Evolutionary conservation across 1,140 invertebrate genomes (phyloP), one percentile per base, ranked within the genome.

Genomic region (Drepana arcuata): DNA sequence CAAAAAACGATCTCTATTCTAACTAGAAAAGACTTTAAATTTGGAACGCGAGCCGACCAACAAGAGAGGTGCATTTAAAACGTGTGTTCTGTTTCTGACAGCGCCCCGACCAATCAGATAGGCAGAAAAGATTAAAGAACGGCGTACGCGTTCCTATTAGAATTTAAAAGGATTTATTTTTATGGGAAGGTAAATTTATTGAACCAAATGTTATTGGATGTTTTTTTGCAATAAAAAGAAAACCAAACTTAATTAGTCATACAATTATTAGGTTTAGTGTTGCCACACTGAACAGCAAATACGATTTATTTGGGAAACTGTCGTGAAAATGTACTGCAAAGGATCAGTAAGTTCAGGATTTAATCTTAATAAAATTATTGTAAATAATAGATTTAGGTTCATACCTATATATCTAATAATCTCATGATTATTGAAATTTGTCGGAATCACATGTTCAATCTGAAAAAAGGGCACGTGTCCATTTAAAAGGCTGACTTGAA

Each of bases 21-120:
- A 57, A 54, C 38, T 41, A 33, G 29, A 51, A 65, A 60, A 55
- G 38, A 53, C 57, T 29, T 52, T 45, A 41, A 52, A 55, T 63
- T 63, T 57, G 55, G 50, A 65, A 65, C 45, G 54, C 48, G 27
- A 44, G 47, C 46, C 34, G 42, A 34, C 65, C 65, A 74, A 70
- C 70, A 62, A 51, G 59, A 50, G 52, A 55, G 49, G 36, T 59
- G 63, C 63, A 67, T 67, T 67, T 57, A 67, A 65, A 67, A 71
- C 49, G 56, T 49, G 48, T 58, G 53, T 56, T 57, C 62, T 77
- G 69, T 48, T 56, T 58, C 45, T 74, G 70, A 77, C 67, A 74
- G 68, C 53, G 46, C 49, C 39, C 48, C 48, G 48, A 48, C 72
- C 69, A 74, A 77, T 74, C 68, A 64, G 67, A 72, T 77, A 48